Conservation (phyloP, 2,113 vertebrate genomes). For the Scortum barcoo region DNA sequence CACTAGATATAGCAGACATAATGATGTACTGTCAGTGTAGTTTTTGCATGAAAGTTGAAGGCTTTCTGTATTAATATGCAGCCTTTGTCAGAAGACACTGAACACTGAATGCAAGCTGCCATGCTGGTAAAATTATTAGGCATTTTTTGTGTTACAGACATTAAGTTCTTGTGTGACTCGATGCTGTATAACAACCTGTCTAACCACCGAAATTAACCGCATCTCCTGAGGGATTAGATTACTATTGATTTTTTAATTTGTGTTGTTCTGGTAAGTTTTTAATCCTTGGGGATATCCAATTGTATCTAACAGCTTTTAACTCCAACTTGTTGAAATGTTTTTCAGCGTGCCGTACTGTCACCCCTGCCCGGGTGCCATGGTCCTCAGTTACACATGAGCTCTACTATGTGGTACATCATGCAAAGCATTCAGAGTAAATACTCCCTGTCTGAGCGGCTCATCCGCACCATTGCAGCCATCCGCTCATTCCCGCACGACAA, state of each 20-base stretch:
- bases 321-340: conserved; percentile 20
- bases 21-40: not conserved
- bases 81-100: not conserved
- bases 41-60: not conserved
- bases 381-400: conserved; percentile 86
- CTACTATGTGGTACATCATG: conserved; percentile 94
- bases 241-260: not conserved
- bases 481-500: conserved; percentile 96
- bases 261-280: not conserved
- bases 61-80: not conserved
- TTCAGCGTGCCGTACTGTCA: conserved; percentile 64
- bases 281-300: not conserved
- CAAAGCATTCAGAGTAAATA: conserved; percentile 98
- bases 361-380: conserved; percentile 84
- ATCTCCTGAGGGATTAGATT: not conserved
- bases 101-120: not conserved
- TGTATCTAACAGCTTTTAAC: conserved; percentile 30
- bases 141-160: not conserved
- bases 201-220: not conserved
- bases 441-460: conserved; percentile 95
- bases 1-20: not conserved
- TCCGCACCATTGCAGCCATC: conserved; percentile 96
- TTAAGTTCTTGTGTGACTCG: not conserved
- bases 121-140: not conserved
- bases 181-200: not conserved